A percentile compares a stretch with the other conserved stretches of the same genome.
phyloP scores from a whole-genome alignment of 2,888 invertebrate genomes.

The Lymantria monacha region DNA sequence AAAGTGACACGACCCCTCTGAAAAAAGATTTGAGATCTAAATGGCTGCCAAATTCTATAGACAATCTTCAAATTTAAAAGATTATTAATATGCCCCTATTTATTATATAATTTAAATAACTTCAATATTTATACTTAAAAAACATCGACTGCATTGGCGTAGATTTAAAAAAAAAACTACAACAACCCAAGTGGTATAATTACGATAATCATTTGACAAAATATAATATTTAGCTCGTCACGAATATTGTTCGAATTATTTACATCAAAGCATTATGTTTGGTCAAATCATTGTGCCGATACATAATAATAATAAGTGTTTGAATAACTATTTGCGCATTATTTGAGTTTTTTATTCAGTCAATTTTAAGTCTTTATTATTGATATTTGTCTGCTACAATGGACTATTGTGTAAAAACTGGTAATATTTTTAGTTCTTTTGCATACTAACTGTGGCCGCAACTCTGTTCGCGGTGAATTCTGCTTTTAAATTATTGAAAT shows the following conservation, averaged over 20 bases:
- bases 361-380: background rate
- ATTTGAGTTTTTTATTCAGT: slow-evolving; percentile 2
- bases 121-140: too few relatives aligned
- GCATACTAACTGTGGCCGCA: too few relatives aligned
- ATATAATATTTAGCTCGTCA: slow-evolving; percentile 34
- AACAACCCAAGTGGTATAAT: slow-evolving; percentile 17
- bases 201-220: slow-evolving; percentile 27
- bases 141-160: too few relatives aligned
- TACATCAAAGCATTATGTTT: slow-evolving; percentile 23
- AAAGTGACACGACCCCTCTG: too few relatives aligned
- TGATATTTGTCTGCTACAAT: slow-evolving; percentile 2
- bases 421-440: background rate
- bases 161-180: background rate
- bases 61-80: too few relatives aligned
- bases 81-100: too few relatives aligned
- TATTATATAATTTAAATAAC: too few relatives aligned
- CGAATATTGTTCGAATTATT: slow-evolving; percentile 26
- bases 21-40: too few relatives aligned
- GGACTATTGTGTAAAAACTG: background rate
- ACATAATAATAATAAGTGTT: slow-evolving; percentile 9
- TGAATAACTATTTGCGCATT: slow-evolving; percentile 2
- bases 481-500: too few relatives aligned
- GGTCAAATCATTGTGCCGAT: slow-evolving; percentile 17
- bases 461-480: too few relatives aligned
- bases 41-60: too few relatives aligned